These are phyloP conservation scores for Lottia gigantea DNA, from an alignment of 2,888 invertebrate species.

Conservation along the genomic window DNA sequence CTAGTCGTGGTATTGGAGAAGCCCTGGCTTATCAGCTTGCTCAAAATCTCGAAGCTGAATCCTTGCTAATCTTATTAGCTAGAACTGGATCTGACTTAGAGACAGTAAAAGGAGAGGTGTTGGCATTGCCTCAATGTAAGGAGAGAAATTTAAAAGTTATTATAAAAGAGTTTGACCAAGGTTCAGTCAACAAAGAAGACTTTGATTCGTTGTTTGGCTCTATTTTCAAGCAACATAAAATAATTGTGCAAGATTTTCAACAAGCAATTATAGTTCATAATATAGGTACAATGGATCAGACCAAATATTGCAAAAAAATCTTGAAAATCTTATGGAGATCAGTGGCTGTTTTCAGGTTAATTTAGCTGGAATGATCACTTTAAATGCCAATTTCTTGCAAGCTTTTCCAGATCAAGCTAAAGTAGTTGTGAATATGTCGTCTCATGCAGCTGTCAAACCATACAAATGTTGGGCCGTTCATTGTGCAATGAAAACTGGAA, in stretches of 20 bases:
- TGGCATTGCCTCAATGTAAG: conserved; percentile 17
- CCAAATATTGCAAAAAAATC: conserved; percentile 75
- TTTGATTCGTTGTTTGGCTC: conserved; percentile 33
- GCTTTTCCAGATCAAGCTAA: conserved; percentile 68
- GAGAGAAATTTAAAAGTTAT: conserved; percentile 22
- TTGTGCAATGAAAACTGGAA: too few species aligned
- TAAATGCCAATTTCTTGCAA: conserved; percentile 74
- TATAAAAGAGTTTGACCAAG: conserved; percentile 42
- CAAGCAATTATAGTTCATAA: conserved; percentile 86
- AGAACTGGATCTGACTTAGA: conserved; percentile 77
- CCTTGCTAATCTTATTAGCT: conserved; percentile 81
- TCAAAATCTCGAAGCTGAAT: conserved; percentile 75
- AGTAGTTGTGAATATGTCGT: conserved; percentile 83
- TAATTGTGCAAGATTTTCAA: conserved; percentile 70
- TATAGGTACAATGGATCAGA: conserved; percentile 84
- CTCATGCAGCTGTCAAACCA: conserved; percentile 82
- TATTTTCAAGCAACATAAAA: conserved; percentile 29
- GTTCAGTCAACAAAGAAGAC: conserved; percentile 30
- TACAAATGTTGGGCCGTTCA: conserved; percentile 80
- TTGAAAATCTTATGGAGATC: conserved; percentile 76
- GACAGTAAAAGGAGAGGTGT: conserved; percentile 68
- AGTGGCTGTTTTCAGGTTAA: conserved; percentile 81
- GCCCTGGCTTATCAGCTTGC: conserved; percentile 81
- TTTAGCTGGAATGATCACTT: conserved; percentile 77
- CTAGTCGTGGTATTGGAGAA: conserved; percentile 88